Evolutionary conservation across 2,113 vertebrate genomes (phyloP).

Genomic region (Grus americana): DNA sequence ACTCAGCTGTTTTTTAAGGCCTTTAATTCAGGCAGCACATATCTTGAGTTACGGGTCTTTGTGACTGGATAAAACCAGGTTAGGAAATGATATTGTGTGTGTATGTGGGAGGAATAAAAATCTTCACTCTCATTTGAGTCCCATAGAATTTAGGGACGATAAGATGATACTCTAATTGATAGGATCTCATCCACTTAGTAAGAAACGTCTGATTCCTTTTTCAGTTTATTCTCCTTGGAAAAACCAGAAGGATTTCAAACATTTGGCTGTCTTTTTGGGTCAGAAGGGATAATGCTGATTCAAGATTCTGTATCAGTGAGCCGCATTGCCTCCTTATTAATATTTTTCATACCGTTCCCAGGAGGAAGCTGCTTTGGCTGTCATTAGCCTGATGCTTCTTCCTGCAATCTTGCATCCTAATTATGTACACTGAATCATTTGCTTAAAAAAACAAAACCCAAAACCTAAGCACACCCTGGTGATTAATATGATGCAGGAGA

Average conservation of each 20-base stretch:
- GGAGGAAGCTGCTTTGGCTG: neutral
- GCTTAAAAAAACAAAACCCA: neutral
- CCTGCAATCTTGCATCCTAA: conserved; percentile 13
- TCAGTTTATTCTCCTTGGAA: neutral
- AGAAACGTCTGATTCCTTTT: neutral
- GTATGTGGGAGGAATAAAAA: neutral
- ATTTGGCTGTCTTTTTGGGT: neutral
- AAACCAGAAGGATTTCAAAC: neutral
- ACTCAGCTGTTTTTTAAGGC: neutral
- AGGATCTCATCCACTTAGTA: neutral
- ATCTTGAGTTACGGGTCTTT: neutral
- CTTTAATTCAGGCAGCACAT: neutral
- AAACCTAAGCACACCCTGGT: neutral
- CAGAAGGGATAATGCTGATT: neutral
- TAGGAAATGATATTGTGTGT: neutral
- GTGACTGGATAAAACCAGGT: neutral
- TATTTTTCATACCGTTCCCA: conserved; percentile 6
- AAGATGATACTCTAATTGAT: neutral
- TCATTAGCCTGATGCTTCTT: conserved; percentile 28
- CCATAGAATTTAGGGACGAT: neutral
- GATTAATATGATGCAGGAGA: neutral
- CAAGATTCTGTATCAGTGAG: neutral
- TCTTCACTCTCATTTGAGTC: neutral
- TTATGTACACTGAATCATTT: conserved; percentile 44
- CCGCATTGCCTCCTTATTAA: neutral